Percentiles rank a stretch among this genome's conserved stretches.
Conservation (phyloP, 2,797 vertebrate genomes). For the Oryzias dopingdopingensis region DNA sequence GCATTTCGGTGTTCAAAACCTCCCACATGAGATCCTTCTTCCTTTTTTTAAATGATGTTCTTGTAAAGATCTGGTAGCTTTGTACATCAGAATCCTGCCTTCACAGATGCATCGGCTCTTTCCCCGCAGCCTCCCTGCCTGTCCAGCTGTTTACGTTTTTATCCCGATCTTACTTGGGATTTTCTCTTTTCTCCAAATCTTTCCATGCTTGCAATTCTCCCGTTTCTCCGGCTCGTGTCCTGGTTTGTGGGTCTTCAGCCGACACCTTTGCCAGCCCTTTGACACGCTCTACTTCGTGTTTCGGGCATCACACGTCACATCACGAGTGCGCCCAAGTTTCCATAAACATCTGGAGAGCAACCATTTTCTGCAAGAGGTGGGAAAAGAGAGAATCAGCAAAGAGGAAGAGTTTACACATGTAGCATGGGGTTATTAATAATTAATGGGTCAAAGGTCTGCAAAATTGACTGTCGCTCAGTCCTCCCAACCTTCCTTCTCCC, state of each 20-base stretch:
- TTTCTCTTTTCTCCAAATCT: conserved; percentile 12
- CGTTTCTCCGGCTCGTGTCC: conserved; percentile 42
- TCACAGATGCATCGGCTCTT: conserved; percentile 4
- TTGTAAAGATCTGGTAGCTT: conserved; percentile 12
- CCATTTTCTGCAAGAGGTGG: conserved; percentile 59
- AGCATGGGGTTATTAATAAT: conserved; percentile 83
- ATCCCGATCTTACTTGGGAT: conserved; percentile 26
- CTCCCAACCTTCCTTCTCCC: conserved; percentile 62
- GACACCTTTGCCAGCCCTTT: conserved; percentile 67
- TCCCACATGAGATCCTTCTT: too few relatives aligned
- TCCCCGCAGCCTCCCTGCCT: conserved; percentile 14
- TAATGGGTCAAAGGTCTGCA: conserved; percentile 83
- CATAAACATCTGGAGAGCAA: conserved; percentile 19
- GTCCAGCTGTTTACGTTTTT: conserved; percentile 23
- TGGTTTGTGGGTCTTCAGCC: conserved; percentile 57
- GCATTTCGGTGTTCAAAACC: neutral
- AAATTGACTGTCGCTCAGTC: conserved; percentile 74
- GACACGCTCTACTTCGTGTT: conserved; percentile 79
- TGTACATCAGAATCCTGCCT: neutral
- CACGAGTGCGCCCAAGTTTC: conserved; percentile 11
- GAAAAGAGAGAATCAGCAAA: conserved; percentile 61
- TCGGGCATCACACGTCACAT: conserved; percentile 67
- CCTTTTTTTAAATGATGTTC: neutral
- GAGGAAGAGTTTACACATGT: conserved; percentile 80
- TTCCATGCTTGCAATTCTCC: conserved; percentile 31